Base-by-base conservation (phyloP, 2,888 invertebrate species). In the Cybosia mesomella region DNA sequence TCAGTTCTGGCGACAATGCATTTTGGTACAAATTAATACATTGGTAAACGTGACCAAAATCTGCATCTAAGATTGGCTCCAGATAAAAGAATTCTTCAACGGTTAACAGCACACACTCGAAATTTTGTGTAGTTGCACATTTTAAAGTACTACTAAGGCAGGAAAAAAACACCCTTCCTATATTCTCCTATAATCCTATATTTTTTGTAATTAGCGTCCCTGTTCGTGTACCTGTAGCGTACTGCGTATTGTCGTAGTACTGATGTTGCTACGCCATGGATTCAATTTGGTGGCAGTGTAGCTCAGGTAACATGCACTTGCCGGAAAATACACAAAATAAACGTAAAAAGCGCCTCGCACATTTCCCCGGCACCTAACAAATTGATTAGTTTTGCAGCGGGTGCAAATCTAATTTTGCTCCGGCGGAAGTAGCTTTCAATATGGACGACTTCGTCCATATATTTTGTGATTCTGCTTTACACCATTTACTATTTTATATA, bases 351-450 rank as follows among this genome's bases (percentile, higher is more conserved):
- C 54, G 13, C 13, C 7, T 62, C 10, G 28, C n/a, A 49, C 49
- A n/a, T n/a, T 49, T 62, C 61, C 32, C 49, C 24, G 32, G 53
- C n/a, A 53, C n/a, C 62, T 3, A 61, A 53, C 43, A 28, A 62
- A 62, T 63, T 63, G 63, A 65, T 65, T 58, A 58, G 58, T 49
- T 65, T 65, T 58, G 53, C 49, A 58, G 28, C 64, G 64, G 21
- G 64, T 65, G 49, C 65, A 58, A 65, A 58, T 65, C 58, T 34
- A 58, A 65, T 65, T 64, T 32, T 49, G 28, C 58, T 39, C 58
- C 58, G 43, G 18, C 59, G 39, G 21, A 58, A 60, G 49, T 34
- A 32, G 49, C 60, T 63, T 60, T n/a, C 39, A 68, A 55, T 63
- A 68, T 63, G 24, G 53, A 66, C 22, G 55, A 10, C 59, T 39